Evolutionary conservation across 2,888 invertebrate genomes (phyloP), one percentile per base, ranked within the genome.

Genomic region (Lymantria monacha): DNA sequence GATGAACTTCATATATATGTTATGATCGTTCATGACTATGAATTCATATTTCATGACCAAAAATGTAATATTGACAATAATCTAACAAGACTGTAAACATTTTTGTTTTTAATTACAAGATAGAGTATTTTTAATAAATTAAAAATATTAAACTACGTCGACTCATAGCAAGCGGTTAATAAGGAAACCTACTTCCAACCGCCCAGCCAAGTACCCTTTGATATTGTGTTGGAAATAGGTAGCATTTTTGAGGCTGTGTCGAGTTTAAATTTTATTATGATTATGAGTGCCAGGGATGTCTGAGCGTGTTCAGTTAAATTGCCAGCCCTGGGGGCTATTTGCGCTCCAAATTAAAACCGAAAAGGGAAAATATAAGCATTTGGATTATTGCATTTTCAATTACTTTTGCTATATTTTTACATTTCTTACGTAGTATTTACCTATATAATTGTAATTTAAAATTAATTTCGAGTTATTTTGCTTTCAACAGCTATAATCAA

Each of bases 321-420:
- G 51, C 37, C 33, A 44, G 37, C 42, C 43, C 22, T 41, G 37
- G 41, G 42, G 30, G 44, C 14, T 48, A 47, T 52, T 51, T 47
- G 37, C 40, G 31, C 30, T 33, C 42, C n/a, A 11, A 47, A 51
- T 47, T 47, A 44, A 47, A 47, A 47, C 33, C 10, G 10, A 71
- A 71, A 67, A 66, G 70, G 54, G 51, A 53, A 65, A 65, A 70
- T 62, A 62, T 64, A 51, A 51, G 55, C 57, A 60, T 50, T 33
- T 33, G 38, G 48, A 52, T 51, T 48, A 50, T 57, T 57, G 48
- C 51, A 52, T 45, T 42, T 46, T 57, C 54, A 61, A 59, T 62
- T 65, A 67, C 69, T 63, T 65, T 57, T 61, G 49, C 54, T 53
- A 49, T 53, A 50, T 40, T n/a, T n/a, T 47, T 61, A 53, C 47